Conservation (phyloP, 2,888 invertebrate genomes). For the Syrista parreyssii region DNA sequence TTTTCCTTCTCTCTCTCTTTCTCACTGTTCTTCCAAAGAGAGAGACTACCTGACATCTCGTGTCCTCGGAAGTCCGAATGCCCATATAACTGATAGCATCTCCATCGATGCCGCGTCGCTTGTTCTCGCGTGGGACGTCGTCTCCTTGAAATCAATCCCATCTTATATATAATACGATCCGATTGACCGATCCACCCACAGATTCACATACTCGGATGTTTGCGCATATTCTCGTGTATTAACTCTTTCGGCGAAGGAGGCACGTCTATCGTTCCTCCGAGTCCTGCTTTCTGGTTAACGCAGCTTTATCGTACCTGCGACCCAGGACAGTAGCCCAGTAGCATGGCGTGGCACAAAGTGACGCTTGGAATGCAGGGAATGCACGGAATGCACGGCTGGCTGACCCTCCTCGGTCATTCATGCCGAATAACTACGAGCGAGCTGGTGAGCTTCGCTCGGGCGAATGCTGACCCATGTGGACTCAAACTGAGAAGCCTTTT, state of each 20-base stretch:
- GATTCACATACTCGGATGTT: not conserved
- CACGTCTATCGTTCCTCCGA: not conserved
- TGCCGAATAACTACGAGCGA: conserved; percentile 33
- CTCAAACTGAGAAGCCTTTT: not conserved
- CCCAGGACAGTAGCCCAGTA: conserved; percentile 13
- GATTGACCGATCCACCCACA: not conserved
- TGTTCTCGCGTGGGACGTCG: not conserved
- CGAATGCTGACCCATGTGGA: not conserved
- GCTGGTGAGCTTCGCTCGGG: not conserved
- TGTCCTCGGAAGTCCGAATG: not conserved
- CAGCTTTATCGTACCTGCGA: not conserved
- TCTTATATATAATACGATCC: not conserved
- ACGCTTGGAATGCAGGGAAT: conserved; percentile 44
- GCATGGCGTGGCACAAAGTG: conserved; percentile 27
- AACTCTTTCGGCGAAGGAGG: not conserved
- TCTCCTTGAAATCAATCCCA: not conserved
- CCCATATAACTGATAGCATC: not conserved
- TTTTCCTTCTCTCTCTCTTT: not conserved
- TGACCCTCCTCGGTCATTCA: conserved; percentile 26
- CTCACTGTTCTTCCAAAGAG: not conserved
- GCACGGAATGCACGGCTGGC: conserved; percentile 33
- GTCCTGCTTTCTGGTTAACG: not conserved
- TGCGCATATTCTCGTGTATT: not conserved
- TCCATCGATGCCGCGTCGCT: not conserved
- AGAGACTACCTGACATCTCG: not conserved